Percentiles rank a stretch among this genome's conserved stretches.
phyloP scores from a whole-genome alignment of 2,888 invertebrate genomes.

The Metallyticus violacea region DNA sequence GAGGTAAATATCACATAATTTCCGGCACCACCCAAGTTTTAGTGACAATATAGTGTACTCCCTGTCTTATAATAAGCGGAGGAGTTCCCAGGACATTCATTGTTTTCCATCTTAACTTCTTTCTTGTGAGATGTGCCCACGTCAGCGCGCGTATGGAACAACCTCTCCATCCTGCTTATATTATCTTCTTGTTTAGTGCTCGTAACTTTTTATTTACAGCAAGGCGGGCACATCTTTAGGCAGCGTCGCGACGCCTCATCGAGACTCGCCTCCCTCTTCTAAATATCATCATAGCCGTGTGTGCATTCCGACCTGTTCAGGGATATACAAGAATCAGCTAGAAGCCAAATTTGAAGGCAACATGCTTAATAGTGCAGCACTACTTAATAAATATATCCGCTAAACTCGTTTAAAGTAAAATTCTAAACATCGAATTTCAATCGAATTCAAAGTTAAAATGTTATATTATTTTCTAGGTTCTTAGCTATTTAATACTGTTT shows the following conservation, averaged over 20 bases:
- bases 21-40: slow-evolving; percentile 11
- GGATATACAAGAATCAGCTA: neutral
- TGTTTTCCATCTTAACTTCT: slow-evolving; percentile 11
- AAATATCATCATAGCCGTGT: neutral
- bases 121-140: neutral
- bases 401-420: too few species aligned
- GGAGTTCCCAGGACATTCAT: neutral
- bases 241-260: neutral
- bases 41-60: slow-evolving; percentile 2
- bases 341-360: neutral
- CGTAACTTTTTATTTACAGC: slow-evolving; percentile 15
- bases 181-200: slow-evolving; percentile 7
- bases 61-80: slow-evolving; percentile 1
- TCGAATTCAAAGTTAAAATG: too few species aligned
- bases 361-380: too few species aligned
- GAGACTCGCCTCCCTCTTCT: neutral
- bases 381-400: too few species aligned
- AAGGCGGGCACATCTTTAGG: neutral
- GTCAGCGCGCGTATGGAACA: neutral
- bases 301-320: neutral
- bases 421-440: too few species aligned
- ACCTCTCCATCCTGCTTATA: neutral
- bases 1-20: slow-evolving; percentile 11
- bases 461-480: too few species aligned
- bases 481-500: too few species aligned